Percentiles rank a stretch among this genome's conserved stretches.
These are phyloP conservation scores for Rhagologus leucostigma DNA, from an alignment of 2,113 vertebrate species.

Conservation along the genomic window DNA sequence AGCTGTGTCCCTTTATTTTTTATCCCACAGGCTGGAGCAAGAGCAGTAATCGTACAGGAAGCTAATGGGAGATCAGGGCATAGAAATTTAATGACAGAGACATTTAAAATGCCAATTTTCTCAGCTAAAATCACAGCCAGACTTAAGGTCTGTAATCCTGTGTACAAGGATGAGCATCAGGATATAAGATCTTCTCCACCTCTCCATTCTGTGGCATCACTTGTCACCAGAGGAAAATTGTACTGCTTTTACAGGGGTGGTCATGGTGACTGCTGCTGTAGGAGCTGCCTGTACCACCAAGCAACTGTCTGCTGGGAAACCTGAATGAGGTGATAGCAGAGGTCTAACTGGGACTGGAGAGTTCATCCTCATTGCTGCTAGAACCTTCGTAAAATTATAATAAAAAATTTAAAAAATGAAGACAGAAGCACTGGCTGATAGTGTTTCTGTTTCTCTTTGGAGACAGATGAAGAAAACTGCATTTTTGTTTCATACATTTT, in stretches of 20 bases:
- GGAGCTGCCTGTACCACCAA: not conserved
- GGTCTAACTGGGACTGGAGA: not conserved
- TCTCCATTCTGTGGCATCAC: not conserved
- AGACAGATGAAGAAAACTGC: not conserved
- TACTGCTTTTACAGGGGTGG: not conserved
- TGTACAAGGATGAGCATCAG: fast-evolving
- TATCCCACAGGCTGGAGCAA: not conserved
- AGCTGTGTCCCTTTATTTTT: not conserved
- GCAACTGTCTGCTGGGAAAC: not conserved
- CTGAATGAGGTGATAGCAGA: not conserved
- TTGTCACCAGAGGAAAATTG: not conserved
- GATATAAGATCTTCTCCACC: not conserved
- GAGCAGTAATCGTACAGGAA: not conserved
- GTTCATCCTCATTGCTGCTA: not conserved
- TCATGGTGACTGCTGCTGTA: not conserved
- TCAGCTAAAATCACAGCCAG: not conserved
- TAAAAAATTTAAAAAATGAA: not conserved
- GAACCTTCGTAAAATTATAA: not conserved
- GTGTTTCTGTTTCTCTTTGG: not conserved
- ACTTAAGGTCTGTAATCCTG: not conserved
- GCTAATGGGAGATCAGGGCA: not conserved
- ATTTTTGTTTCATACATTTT: not conserved
- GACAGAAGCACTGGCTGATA: not conserved
- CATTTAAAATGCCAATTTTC: not conserved
- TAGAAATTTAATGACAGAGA: not conserved